phyloP scores from a whole-genome alignment of 2,113 vertebrate species.

The Oplegnathus fasciatus region DNA sequence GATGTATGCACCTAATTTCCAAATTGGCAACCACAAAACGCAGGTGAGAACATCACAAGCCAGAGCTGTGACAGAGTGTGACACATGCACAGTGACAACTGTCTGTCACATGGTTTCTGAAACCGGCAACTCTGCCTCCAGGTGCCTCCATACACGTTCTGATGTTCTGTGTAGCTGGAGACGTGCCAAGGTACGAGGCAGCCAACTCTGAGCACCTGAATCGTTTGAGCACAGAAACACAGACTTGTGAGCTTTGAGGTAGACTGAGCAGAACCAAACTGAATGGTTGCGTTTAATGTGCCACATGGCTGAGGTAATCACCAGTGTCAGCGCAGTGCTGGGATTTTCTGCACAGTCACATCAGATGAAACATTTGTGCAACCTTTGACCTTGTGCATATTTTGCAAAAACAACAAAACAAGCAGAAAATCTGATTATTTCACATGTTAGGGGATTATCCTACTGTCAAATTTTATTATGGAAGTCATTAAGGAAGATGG shows the following conservation, averaged over 20 bases:
- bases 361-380: not conserved
- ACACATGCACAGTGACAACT: conserved; percentile 46
- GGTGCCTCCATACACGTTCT: conserved; percentile 56
- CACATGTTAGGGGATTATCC: not conserved
- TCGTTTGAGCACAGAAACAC: conserved; percentile 28
- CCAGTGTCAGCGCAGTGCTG: not conserved
- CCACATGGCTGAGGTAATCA: conserved; percentile 11
- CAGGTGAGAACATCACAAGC: conserved; percentile 60
- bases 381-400: not conserved
- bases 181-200: conserved; percentile 40
- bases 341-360: not conserved
- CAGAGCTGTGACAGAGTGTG: conserved; percentile 31
- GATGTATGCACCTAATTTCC: conserved; percentile 53
- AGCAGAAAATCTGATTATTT: not conserved
- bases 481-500: conserved; percentile 1
- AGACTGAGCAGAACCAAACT: not conserved
- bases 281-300: conserved; percentile 9
- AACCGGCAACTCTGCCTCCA: conserved; percentile 45
- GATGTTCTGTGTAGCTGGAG: conserved; percentile 38
- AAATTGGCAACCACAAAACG: conserved; percentile 56
- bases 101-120: conserved; percentile 28
- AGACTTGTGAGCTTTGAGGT: conserved; percentile 28
- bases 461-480: not conserved
- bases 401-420: not conserved
- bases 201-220: conserved; percentile 61